phyloP scores from a whole-genome alignment of 2,797 vertebrate genomes.

The Diplodus sargus region DNA sequence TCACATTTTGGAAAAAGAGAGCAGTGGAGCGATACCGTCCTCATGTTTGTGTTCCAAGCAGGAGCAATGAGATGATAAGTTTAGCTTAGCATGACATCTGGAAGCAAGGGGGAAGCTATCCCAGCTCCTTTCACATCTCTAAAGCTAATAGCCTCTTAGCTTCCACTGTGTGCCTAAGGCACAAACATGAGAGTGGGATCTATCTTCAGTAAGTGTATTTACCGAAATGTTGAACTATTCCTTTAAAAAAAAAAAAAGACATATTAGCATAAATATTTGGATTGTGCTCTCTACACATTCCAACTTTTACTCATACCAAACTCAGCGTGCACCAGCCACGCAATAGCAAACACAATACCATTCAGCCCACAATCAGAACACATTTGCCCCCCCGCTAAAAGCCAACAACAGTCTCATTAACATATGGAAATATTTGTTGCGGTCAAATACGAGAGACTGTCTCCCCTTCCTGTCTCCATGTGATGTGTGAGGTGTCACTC shows the following conservation, averaged over 20 bases:
- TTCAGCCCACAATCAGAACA: constrained; percentile 17
- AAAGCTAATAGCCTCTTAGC: neutral
- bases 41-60: neutral
- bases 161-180: neutral
- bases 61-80: neutral
- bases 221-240: neutral
- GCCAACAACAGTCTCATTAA: constrained; percentile 50
- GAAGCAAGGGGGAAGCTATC: neutral
- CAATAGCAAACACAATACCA: neutral
- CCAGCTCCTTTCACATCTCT: neutral
- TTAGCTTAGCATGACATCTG: constrained; percentile 22
- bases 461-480: constrained; percentile 60
- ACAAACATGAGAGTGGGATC: neutral
- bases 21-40: neutral
- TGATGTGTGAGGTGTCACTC: constrained; percentile 71
- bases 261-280: neutral
- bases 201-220: neutral
- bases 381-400: constrained; percentile 30
- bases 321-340: neutral
- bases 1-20: neutral
- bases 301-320: constrained; percentile 5
- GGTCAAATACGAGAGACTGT: constrained; percentile 71
- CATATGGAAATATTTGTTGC: constrained; percentile 68
- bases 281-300: neutral
- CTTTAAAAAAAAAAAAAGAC: neutral